Conservation (phyloP, 64 coral and sea anemone genomes). For the Actinia tenebrosa region DNA sequence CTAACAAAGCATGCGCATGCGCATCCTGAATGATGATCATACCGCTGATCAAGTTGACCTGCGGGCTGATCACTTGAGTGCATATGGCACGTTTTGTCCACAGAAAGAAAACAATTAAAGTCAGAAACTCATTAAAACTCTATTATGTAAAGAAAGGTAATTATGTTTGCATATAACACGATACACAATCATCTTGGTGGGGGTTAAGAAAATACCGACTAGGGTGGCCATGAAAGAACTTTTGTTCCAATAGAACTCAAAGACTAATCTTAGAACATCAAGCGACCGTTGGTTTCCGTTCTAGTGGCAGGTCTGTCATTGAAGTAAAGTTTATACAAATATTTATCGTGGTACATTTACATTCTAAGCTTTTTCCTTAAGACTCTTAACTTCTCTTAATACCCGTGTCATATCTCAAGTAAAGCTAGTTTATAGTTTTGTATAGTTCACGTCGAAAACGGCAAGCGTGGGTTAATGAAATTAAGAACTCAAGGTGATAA, state of each 20-base stretch:
- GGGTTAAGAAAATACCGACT: constrained; percentile 8
- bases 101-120: not conserved
- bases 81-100: not conserved
- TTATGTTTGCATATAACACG: constrained; percentile 12
- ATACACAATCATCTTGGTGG: constrained; percentile 12
- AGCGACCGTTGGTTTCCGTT: constrained; percentile 10
- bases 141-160: constrained; percentile 14
- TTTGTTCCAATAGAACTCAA: not conserved
- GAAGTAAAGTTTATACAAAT: not conserved
- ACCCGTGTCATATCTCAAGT: not conserved
- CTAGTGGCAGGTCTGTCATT: not conserved
- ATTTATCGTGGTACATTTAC: not conserved
- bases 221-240: not conserved
- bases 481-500: too few relatives aligned
- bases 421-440: not conserved
- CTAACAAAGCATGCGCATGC: too few relatives aligned
- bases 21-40: too few relatives aligned
- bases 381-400: not conserved
- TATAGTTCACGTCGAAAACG: not conserved
- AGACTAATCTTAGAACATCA: constrained; percentile 10
- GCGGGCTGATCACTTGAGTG: not conserved
- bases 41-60: too few relatives aligned
- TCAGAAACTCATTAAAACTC: constrained; percentile 21
- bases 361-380: not conserved
- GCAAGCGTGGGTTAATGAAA: not conserved